These are phyloP conservation scores for Edolisoma coerulescens DNA, from an alignment of 2,113 vertebrate genomes.

Conservation along the genomic window DNA sequence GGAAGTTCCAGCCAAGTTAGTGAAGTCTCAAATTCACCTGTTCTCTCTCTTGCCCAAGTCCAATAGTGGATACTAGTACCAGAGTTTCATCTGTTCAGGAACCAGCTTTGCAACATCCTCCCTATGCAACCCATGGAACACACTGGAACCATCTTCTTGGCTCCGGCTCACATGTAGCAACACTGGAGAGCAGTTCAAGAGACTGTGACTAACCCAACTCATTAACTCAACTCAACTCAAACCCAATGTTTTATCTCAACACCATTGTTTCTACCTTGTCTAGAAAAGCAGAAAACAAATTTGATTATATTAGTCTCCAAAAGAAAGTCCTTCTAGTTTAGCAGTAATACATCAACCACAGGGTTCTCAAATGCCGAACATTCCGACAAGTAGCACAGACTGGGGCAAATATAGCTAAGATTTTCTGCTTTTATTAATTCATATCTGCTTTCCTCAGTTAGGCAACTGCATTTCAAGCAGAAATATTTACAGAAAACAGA, in stretches of 20 bases:
- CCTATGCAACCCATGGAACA: background rate
- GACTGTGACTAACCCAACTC: background rate
- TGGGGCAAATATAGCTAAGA: background rate
- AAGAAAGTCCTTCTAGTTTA: background rate
- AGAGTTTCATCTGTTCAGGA: background rate
- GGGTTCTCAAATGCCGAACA: background rate
- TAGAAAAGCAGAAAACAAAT: background rate
- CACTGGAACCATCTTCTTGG: background rate
- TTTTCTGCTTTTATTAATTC: constrained; percentile 6
- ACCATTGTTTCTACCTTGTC: background rate
- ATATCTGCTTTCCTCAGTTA: background rate
- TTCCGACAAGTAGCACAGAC: background rate
- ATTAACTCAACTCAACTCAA: background rate
- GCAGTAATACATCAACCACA: background rate
- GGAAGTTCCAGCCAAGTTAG: background rate
- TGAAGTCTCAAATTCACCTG: background rate
- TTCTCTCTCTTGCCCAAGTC: background rate
- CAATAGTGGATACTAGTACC: background rate
- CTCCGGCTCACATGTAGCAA: background rate
- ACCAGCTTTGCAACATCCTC: background rate
- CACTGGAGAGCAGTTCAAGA: background rate
- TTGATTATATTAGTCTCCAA: background rate
- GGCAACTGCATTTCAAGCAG: background rate
- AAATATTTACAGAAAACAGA: constrained; percentile 37
- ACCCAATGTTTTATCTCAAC: background rate